Evolutionary conservation across 2,113 vertebrate genomes (phyloP), one percentile per base, ranked within the genome.

Genomic region (Bujurquina vittata): DNA sequence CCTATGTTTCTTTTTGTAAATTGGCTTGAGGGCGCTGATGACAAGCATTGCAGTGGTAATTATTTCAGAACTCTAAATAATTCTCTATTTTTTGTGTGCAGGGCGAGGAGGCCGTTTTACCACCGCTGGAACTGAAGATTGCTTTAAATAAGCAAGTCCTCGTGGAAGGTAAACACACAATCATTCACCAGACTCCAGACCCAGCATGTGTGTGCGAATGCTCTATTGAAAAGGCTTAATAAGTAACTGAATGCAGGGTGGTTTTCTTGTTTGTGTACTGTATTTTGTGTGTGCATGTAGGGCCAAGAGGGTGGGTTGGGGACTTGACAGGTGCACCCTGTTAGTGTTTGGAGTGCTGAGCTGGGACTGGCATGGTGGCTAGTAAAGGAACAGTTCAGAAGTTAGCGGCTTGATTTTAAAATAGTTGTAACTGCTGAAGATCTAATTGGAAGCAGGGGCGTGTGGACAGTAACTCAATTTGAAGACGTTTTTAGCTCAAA

Each of bases 91-190:
- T 95, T 88, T 96, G 92, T 96, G 95, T 92, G 85, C 95, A 99
- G 98, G 97, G 95, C 95, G 92, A 97, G 95, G 96, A 96, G 95
- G 95, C 95, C 96, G 96, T 96, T 96, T 95, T 95, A 95, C 95
- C 94, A 93, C 94, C 89, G 92, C 95, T 96, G 95, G 96, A 95
- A 95, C 96, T 95, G 97, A 97, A 97, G 96, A 97, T 96, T 95
- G 96, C 96, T 96, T 96, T 95, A 95, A 96, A 94, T 95, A 96
- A 97, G 95, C 96, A 95, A 95, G 95, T 94, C 94, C 91, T 93
- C 90, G 90, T 90, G 91, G 94, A 97, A 98, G 97, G 98, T 99
- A 98, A 98, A 96, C 94, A 94, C 80, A 85, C 85, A 65, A 81
- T 93, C 91, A 91, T 85, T 90, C 87, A 93, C 93, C 88, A 83